These are phyloP conservation scores for Micromussa lordhowensis DNA, from an alignment of 92 coral and sea anemone genomes.

Conservation along the genomic window DNA sequence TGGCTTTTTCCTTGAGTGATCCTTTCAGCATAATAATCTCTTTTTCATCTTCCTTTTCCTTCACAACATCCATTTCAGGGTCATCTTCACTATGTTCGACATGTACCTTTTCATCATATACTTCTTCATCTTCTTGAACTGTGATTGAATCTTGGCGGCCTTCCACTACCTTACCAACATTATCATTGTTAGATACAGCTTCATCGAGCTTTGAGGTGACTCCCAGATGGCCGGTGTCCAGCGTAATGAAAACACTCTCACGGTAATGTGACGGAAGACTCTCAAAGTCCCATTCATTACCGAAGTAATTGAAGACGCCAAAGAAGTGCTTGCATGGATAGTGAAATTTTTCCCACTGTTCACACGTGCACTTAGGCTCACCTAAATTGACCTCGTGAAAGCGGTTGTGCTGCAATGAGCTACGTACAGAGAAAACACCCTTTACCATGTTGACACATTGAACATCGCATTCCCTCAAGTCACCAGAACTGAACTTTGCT, in stretches of 20 bases:
- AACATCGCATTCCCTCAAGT: conserved; percentile 33
- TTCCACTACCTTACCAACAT: background rate
- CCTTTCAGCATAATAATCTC: background rate
- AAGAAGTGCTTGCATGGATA: conserved; percentile 50
- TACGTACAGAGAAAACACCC: conserved; percentile 44
- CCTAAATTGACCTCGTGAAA: conserved; percentile 38
- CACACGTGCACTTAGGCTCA: conserved; percentile 51
- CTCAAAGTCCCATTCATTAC: conserved; percentile 27
- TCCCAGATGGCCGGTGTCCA: conserved; percentile 30
- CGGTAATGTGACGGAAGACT: conserved; percentile 26
- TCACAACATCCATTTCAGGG: conserved; percentile 4
- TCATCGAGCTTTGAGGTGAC: conserved; percentile 6
- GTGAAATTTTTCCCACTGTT: conserved; percentile 39
- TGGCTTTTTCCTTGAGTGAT: background rate
- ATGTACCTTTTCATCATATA: background rate
- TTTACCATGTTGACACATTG: conserved; percentile 36
- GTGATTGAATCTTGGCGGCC: conserved; percentile 11
- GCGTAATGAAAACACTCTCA: conserved; percentile 28
- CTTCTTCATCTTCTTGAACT: background rate
- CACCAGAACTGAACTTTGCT: conserved; percentile 44
- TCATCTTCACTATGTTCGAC: background rate
- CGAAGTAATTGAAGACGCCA: conserved; percentile 30
- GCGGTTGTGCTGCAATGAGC: conserved; percentile 22
- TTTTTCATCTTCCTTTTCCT: background rate
- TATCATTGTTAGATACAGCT: background rate